Evolutionary conservation across 2,888 invertebrate species (phyloP).

Genomic region (Drosophila glabriapex): DNA sequence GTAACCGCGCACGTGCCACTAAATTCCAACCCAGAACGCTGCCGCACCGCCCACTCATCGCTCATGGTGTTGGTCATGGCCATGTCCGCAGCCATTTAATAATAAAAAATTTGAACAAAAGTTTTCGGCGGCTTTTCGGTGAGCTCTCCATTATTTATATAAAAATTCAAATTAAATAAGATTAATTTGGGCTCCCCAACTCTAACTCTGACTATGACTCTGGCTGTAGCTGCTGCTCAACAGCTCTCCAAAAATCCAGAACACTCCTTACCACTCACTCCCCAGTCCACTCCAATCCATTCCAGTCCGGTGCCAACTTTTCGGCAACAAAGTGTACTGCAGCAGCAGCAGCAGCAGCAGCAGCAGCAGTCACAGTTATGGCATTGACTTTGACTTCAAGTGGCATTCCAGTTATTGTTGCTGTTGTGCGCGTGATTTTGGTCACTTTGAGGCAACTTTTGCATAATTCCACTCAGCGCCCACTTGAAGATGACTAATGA

Average conservation of each 20-base stretch:
- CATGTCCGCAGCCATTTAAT: slow-evolving; percentile 72
- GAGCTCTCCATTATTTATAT: slow-evolving; percentile 75
- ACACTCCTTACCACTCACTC: neutral
- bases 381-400: slow-evolving; percentile 45
- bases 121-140: slow-evolving; percentile 60
- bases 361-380: slow-evolving; percentile 38
- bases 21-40: slow-evolving; percentile 12
- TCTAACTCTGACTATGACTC: slow-evolving; percentile 8
- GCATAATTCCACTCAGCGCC: slow-evolving; percentile 81
- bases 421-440: slow-evolving; percentile 56
- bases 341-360: neutral
- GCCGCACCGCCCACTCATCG: slow-evolving; percentile 32
- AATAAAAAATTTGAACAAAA: slow-evolving; percentile 74
- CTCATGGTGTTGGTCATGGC: slow-evolving; percentile 30
- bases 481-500: slow-evolving; percentile 81
- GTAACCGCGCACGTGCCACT: slow-evolving; percentile 69
- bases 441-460: slow-evolving; percentile 62
- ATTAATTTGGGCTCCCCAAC: slow-evolving; percentile 69
- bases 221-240: slow-evolving; percentile 18
- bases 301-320: slow-evolving; percentile 21
- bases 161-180: slow-evolving; percentile 84
- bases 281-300: neutral
- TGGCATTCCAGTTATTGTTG: slow-evolving; percentile 46
- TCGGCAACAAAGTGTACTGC: slow-evolving; percentile 23
- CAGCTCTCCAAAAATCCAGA: slow-evolving; percentile 7